Evolutionary conservation across 2,797 vertebrate genomes (phyloP).

Genomic region (Aldrovandia affinis): DNA sequence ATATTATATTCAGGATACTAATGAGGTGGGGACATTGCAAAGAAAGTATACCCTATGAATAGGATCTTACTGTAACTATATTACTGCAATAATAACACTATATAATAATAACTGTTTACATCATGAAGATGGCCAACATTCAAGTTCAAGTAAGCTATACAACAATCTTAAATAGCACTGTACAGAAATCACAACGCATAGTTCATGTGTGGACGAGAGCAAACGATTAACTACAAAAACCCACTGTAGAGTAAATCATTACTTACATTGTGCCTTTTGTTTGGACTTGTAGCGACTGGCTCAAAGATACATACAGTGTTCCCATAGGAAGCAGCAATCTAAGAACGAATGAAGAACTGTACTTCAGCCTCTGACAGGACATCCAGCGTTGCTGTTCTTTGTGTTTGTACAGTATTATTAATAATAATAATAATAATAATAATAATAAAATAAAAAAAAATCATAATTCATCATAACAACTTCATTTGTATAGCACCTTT

Average conservation of each 20-base stretch:
- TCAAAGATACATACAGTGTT: conserved; percentile 98
- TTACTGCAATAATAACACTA: too few species aligned
- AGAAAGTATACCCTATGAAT: too few species aligned
- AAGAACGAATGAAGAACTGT: conserved; percentile 47
- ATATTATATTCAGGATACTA: too few species aligned
- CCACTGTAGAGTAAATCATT: background rate
- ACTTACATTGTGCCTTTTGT: conserved; percentile 74
- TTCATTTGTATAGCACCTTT: too few species aligned
- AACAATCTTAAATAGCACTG: background rate
- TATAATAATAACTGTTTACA: background rate
- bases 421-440: too few species aligned
- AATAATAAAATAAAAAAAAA: too few species aligned
- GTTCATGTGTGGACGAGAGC: background rate
- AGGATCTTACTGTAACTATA: too few species aligned
- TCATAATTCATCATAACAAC: too few species aligned
- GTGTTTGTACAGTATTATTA: too few species aligned
- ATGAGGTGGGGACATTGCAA: too few species aligned
- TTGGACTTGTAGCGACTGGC: conserved; percentile 87
- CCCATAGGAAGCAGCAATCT: conserved; percentile 98
- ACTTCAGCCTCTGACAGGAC: background rate
- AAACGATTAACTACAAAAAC: background rate
- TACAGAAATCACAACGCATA: background rate
- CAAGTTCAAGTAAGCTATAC: background rate
- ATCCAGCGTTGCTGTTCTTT: conserved; percentile 22
- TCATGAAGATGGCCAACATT: background rate